Evolutionary conservation across 1,140 invertebrate species (phyloP).

Genomic region (Melipona quadrifasciata): DNA sequence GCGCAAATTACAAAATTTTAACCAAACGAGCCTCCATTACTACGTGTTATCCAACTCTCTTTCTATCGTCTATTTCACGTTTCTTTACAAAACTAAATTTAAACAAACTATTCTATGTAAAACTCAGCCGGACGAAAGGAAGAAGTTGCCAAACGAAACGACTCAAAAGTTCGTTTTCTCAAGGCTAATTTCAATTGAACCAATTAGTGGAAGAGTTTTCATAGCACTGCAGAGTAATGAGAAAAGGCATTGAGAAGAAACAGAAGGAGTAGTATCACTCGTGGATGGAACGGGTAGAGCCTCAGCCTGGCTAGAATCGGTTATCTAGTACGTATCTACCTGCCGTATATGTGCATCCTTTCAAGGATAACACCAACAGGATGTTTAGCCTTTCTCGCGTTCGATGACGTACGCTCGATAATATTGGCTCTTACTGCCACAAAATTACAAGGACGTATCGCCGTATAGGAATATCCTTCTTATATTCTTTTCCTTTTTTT

Average conservation of each 20-base stretch:
- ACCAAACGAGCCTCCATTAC: not conserved
- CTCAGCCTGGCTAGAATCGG: conserved; percentile 38
- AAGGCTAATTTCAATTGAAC: not conserved
- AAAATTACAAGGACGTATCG: conserved; percentile 16
- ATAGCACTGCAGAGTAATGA: too few relatives aligned
- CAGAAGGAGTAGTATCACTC: not conserved
- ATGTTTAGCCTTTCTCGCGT: conserved; percentile 42
- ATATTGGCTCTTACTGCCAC: conserved; percentile 15
- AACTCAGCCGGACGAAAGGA: not conserved
- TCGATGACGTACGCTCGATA: conserved; percentile 35
- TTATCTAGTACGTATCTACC: conserved; percentile 37
- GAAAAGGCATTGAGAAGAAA: not conserved
- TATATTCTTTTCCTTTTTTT: too few relatives aligned
- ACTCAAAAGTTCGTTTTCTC: not conserved
- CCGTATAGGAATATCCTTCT: not conserved
- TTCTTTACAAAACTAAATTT: not conserved
- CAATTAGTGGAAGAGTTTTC: not conserved
- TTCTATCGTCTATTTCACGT: not conserved
- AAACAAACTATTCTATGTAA: too few relatives aligned
- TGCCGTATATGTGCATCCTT: conserved; percentile 48
- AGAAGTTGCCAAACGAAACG: not conserved
- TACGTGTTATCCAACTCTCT: conserved; percentile 9
- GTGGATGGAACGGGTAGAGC: conserved; percentile 26
- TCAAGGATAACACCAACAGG: conserved; percentile 50
- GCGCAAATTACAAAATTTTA: conserved; percentile 27